Base-by-base conservation (phyloP, 2,113 vertebrate species). In the Oncorhynchus mykiss region DNA sequence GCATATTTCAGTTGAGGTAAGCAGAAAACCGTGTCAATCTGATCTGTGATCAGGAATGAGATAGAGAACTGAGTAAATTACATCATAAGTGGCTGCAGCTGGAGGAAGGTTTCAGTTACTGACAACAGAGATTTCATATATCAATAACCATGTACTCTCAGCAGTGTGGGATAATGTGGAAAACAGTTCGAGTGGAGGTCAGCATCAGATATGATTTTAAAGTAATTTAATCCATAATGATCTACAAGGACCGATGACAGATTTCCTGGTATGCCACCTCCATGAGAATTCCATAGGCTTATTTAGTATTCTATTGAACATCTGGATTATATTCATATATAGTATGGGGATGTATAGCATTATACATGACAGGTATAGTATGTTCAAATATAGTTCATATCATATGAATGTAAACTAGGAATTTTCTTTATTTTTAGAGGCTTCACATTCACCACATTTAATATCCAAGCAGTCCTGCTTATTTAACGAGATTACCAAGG, bases 61-160 rank as follows among this genome's bases (percentile, higher is more conserved):
- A 73, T 76, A 67, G 70, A 75, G 59, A 27, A 14, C 18, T 25
- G 69, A 65, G 73, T 71, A 69, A 34, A 59, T 87, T 76, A 85
- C 78, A 84, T 83, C 75, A 74, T 86, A 74, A 84, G 82, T 51
- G 75, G 16, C 73, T 71, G 20, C 86, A 89, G 84, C 84, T 90
- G 89, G 65, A 78, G 54, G 24, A 22, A 25, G 20, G 62, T 22
- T 86, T 73, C 11, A 70, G 74, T 81, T 84, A 84, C 86, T 71
- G 79, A 71, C 80, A 78, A 68, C 25, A 34, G 64, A 80, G 62
- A 51, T 62, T 71, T 68, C 74, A 74, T 73, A 68, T 18, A 70
- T 84, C 78, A 83, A 75, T 54, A 71, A 77, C 25, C 72, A 80
- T 54, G 51, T 18, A 54, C 51, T 18, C 64, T 18, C 6, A 18